Evolutionary conservation across 2,113 vertebrate species (phyloP), one percentile per base, ranked within the genome.

Genomic region (Brachypteracias leptosomus): DNA sequence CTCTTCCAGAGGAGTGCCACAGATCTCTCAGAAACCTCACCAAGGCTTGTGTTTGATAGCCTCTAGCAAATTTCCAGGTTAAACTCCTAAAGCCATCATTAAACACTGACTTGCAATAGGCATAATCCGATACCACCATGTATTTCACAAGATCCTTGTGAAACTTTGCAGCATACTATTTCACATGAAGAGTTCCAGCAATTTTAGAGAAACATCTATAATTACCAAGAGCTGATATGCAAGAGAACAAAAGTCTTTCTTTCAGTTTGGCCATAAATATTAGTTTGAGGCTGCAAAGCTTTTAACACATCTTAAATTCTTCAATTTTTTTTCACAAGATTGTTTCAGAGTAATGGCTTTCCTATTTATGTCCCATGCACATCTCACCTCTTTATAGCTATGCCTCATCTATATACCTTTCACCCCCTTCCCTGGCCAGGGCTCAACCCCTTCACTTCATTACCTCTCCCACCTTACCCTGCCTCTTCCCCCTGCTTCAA

Each of bases 101-200:
- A 86, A 94, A 89, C 36, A 24, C 19, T 59, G n/a, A 52, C 14
- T 81, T 85, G 44, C 44, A 90, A 68, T 10, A 54, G 3, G 16
- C n/a, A 79, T 58, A 57, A 92, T 68, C 12, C 2, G 11, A 65
- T 68, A 84, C 55, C 46, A 29, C 3, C 35, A 16, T 10, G 20
- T 67, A 63, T 86, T 96, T 96, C 88, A 78, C 31, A 95, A 96
- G 61, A 90, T 54, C 70, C 36, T 29, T 82, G 73, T 89, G 90
- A 96, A 95, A 93, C 31, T 89, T 61, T 92, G 58, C 62, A 94
- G 77, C 3, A 10, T 88, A 40, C 49, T 22, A 90, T 90, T 90
- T 81, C 9, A 11, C 26, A 65, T 33, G 10, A 92, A 87, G 49
- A 51, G n/a, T 66, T 81, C n/a, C 58, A 85, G 21, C 19, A 84